Base-by-base conservation (phyloP, 2,888 invertebrate genomes). In the Pseudococcus longispinus region DNA sequence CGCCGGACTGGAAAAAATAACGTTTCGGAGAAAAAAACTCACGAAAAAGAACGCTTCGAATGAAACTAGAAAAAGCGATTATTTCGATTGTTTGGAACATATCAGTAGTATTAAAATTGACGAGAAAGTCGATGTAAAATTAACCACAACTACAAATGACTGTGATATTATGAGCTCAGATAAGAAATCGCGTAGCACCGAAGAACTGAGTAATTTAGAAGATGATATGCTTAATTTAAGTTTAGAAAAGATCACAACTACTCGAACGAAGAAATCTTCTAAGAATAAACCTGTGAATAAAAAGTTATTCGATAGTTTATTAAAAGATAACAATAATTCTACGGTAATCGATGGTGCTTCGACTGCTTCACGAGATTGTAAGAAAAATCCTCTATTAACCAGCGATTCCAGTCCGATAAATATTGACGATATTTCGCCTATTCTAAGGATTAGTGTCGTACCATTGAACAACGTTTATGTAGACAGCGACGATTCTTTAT, bases 371-470 rank as follows among this genome's bases (percentile, higher is more conserved):
- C 5, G 20, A 32, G 13, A 70, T 18, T 18, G 15, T 18, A n/a
- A 42, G 20, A 80, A 20, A 42, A 80, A 37, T 20, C 13, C 20
- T 20, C 4, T 80, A 2, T 20, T 42, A 2, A 9, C 11, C 5
- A 42, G 20, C 20, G 77, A 80, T 80, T 42, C 77, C 4, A 80
- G 77, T 20, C 20, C 18, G 20, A 80, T 80, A 42, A 42, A 5
- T 80, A 42, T 44, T 18, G 83, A 83, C 8, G 55, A 83, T 15
- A 51, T 83, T 26, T 83, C 83, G 37, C 83, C 83, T 26, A 83
- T 83, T 18, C 13, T 83, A 18, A 23, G 55, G 15, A 4, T 42
- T 80, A 80, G 77, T 42, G 77, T 80, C 2, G 77, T 20, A 11
- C 77, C 77, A 11, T 11, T 42, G 11, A 32, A 46, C 20, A 83